Evolutionary conservation across 2,797 vertebrate species (phyloP).

Genomic region (Lateolabrax maculatus): DNA sequence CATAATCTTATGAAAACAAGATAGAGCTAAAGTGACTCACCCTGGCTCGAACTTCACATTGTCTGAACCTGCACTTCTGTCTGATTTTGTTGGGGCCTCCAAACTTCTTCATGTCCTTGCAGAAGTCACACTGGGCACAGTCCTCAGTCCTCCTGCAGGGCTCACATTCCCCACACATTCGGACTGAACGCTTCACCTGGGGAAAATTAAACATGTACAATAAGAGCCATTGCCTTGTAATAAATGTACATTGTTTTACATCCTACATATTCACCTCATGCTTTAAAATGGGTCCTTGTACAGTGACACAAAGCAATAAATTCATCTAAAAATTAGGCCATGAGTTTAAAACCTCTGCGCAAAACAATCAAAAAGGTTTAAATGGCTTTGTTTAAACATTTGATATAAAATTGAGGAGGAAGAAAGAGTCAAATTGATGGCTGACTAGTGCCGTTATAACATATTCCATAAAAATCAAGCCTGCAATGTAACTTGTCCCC

Average conservation of each 20-base stretch:
- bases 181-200: constrained; percentile 93
- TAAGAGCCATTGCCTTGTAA: not conserved
- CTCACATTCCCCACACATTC: constrained; percentile 97
- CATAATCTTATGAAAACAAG: not conserved
- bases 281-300: not conserved
- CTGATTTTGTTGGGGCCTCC: constrained; percentile 98
- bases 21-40: constrained; percentile 75
- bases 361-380: not conserved
- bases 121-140: constrained; percentile 96
- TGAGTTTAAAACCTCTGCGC: not conserved
- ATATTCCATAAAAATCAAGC: not conserved
- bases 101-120: constrained; percentile 98
- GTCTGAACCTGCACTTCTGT: constrained; percentile 95
- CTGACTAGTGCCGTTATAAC: not conserved
- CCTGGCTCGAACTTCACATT: constrained; percentile 95
- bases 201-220: not conserved
- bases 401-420: not conserved
- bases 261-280: not conserved
- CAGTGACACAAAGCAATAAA: not conserved
- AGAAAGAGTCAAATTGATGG: not conserved
- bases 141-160: constrained; percentile 94
- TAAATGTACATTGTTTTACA: constrained; percentile 4
- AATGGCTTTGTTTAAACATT: not conserved
- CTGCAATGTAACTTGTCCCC: not conserved
- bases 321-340: not conserved